A percentile compares a stretch with the other conserved stretches of the same genome.
Evolutionary conservation across 2,113 vertebrate species (phyloP).

Genomic region (Syrrhaptes paradoxus): DNA sequence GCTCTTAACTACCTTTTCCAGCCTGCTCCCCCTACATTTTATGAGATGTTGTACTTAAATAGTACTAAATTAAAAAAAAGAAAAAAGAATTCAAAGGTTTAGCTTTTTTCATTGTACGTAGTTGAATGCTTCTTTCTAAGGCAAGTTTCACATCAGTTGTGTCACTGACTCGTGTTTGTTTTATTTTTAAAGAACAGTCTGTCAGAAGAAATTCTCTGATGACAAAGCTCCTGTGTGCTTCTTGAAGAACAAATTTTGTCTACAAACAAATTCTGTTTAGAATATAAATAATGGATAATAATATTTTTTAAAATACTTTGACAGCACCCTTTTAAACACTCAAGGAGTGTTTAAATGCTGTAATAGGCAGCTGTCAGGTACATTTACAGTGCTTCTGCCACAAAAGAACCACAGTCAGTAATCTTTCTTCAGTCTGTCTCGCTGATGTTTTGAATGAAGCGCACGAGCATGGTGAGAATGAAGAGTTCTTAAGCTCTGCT

Average conservation of each 20-base stretch:
- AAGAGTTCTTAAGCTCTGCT: slow-evolving; percentile 22
- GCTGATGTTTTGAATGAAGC: not conserved
- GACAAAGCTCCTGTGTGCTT: not conserved
- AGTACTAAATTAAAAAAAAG: not conserved
- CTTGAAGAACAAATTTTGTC: not conserved
- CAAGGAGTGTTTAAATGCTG: not conserved
- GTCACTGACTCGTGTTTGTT: not conserved
- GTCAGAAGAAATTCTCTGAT: not conserved
- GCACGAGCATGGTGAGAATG: not conserved
- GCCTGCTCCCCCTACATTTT: not conserved
- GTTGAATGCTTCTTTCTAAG: not conserved
- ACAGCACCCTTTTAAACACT: slow-evolving; percentile 30
- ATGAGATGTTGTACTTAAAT: not conserved
- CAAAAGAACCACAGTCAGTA: slow-evolving; percentile 18
- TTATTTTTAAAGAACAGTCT: not conserved
- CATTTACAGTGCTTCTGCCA: slow-evolving; percentile 13
- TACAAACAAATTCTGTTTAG: slow-evolving; percentile 47
- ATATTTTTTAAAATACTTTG: slow-evolving; percentile 57
- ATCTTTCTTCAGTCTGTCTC: slow-evolving; percentile 26
- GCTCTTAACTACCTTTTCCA: not conserved
- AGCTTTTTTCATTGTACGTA: not conserved
- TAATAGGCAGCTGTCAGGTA: slow-evolving; percentile 63
- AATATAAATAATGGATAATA: slow-evolving; percentile 37
- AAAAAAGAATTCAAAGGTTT: not conserved
- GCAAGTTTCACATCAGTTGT: not conserved